Conservation (phyloP, 2,888 invertebrate genomes). For the Phyllotreta striolata region DNA sequence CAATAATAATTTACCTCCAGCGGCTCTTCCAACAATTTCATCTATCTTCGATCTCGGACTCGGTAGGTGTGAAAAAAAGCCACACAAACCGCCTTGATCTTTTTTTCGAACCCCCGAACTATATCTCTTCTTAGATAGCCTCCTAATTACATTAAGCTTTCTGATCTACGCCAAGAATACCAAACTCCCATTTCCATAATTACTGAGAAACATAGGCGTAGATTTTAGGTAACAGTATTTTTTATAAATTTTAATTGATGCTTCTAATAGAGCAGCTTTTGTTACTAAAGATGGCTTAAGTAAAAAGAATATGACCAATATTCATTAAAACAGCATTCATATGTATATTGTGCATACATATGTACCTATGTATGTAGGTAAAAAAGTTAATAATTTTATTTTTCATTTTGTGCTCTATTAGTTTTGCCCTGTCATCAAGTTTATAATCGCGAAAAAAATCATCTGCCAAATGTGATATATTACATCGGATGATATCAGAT, state of each 20-base stretch:
- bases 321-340: no score
- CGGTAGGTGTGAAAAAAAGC: constrained; percentile 46
- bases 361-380: no score
- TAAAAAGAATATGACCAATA: no score
- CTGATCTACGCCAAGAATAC: constrained; percentile 47
- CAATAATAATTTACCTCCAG: constrained; percentile 33
- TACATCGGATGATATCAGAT: constrained; percentile 43
- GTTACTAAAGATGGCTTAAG: no score
- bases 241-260: neutral
- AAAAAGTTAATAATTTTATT: constrained; percentile 4
- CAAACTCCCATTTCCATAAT: constrained; percentile 53
- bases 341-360: no score
- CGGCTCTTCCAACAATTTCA: constrained; percentile 32
- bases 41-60: constrained; percentile 40
- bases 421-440: constrained; percentile 25
- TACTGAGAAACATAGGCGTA: constrained; percentile 38
- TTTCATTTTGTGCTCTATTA: constrained; percentile 25
- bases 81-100: constrained; percentile 43
- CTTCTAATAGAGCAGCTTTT: no score
- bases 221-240: neutral
- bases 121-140: constrained; percentile 28
- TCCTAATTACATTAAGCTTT: constrained; percentile 53
- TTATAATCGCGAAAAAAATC: constrained; percentile 18
- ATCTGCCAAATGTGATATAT: constrained; percentile 29
- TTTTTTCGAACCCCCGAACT: constrained; percentile 31